Percentiles rank a stretch among this genome's conserved stretches.
Evolutionary conservation across 2,888 invertebrate genomes (phyloP).

Genomic region (Neelides folsomi): DNA sequence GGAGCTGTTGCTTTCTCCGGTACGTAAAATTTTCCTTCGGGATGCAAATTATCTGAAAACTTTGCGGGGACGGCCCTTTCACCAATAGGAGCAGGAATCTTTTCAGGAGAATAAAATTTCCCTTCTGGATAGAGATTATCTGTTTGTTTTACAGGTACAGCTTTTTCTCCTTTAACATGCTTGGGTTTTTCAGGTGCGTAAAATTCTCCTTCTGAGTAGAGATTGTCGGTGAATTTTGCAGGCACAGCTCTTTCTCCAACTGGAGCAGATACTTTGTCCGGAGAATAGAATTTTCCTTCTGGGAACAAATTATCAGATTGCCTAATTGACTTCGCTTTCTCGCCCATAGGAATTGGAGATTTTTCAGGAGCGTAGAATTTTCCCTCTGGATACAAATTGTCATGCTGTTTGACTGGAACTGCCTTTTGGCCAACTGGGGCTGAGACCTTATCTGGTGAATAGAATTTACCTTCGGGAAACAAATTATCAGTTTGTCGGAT

Average conservation of each 20-base stretch:
- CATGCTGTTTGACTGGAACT: constrained; percentile 41
- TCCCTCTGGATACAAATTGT: constrained; percentile 13
- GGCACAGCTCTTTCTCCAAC: constrained; percentile 40
- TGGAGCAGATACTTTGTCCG: constrained; percentile 37
- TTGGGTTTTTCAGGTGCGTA: constrained; percentile 2
- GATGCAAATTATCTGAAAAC: constrained; percentile 46
- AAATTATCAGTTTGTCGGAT: constrained; percentile 36
- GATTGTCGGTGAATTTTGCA: constrained; percentile 44
- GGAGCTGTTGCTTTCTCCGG: constrained; percentile 38
- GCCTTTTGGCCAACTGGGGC: constrained; percentile 33
- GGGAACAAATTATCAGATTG: constrained; percentile 38
- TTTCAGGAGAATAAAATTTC: constrained; percentile 36
- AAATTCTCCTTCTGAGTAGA: constrained; percentile 40
- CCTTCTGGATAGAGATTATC: constrained; percentile 37
- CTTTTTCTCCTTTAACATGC: constrained; percentile 37
- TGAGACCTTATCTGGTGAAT: constrained; percentile 40
- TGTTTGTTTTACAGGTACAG: constrained; percentile 34
- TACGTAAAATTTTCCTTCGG: constrained; percentile 49
- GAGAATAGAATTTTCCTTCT: constrained; percentile 40
- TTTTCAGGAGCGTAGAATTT: background rate
- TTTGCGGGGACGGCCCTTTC: constrained; percentile 39
- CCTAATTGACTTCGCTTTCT: constrained; percentile 36
- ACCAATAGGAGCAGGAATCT: constrained; percentile 35
- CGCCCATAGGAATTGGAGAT: background rate
- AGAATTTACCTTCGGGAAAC: constrained; percentile 36